Evolutionary conservation across 2,888 invertebrate genomes (phyloP).

Genomic region (Crematogaster levior): DNA sequence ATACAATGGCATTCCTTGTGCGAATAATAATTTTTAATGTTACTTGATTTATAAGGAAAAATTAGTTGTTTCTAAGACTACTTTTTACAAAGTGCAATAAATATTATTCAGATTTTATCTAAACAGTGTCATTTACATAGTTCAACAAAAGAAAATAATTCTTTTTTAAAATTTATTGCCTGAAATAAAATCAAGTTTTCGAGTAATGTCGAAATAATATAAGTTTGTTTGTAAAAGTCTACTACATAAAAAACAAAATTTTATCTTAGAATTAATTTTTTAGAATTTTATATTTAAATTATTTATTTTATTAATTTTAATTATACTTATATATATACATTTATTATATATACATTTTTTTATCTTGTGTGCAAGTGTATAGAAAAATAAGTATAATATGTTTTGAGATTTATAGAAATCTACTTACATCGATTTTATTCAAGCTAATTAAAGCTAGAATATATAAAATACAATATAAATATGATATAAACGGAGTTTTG

Average conservation of each 20-base stretch:
- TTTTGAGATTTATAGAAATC: neutral
- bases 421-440: too few relatives aligned
- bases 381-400: neutral
- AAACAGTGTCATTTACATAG: neutral
- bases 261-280: too few relatives aligned
- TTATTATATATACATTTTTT: too few relatives aligned
- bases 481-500: neutral
- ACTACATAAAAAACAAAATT: neutral
- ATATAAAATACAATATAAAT: too few relatives aligned
- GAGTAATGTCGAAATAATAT: neutral
- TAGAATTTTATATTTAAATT: too few relatives aligned
- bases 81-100: neutral
- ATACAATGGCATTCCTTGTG: too few relatives aligned
- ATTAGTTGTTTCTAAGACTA: neutral
- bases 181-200: neutral
- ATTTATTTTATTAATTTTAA: too few relatives aligned
- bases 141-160: neutral
- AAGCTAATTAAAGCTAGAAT: too few relatives aligned
- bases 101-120: neutral
- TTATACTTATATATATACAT: too few relatives aligned
- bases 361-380: too few relatives aligned
- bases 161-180: neutral
- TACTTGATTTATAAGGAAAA: neutral
- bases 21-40: neutral
- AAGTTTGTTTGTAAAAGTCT: neutral